Base-by-base conservation (phyloP, 1,140 invertebrate genomes). In the Drosophila varians region DNA sequence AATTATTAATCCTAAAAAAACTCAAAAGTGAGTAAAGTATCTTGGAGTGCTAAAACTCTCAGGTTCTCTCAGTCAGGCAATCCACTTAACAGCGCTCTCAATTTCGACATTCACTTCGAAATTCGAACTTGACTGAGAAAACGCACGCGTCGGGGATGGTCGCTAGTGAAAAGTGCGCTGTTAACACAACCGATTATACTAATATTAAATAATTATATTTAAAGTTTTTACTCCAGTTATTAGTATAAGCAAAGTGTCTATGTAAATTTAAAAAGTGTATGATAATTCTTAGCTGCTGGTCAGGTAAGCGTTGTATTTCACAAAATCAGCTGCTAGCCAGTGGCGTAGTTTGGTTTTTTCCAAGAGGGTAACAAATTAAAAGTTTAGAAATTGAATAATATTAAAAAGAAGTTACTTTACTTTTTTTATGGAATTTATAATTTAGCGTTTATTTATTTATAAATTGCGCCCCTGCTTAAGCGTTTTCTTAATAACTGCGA, bases 81-180 rank as follows among this genome's bases (percentile, higher is more conserved):
- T 21, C 61, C 14, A 45, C 18, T 48, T 25, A 14, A 47, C 14
- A 6, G 25, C 19, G 14, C n/a, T 16, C 21, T n/a, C 57, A 11
- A 51, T 31, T 56, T 57, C 25, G 14, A 51, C 3, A 19, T 18
- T 16, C 5, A 42, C 14, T 55, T 73, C 74, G 78, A 77, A 71
- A 38, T 77, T 82, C 62, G 76, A 74, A 74, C 34, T 57, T 36
- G 19, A 40, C 43, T 66, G 55, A 26, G 49, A 43, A 5, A 54
- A 64, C 16, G 47, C 43, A 51, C 66, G 64, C 55, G 43, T 45
- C 14, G 16, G 14, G 14, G 40, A 72, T 42, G 77, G 68, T 64
- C 54, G 87, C 69, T 83, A 23, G 6, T 61, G 78, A 66, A 90
- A 90, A 90, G 87, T 90, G 87, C 56, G 78, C 87, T 90, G 83